phyloP scores from a whole-genome alignment of 2,888 invertebrate species.

The Euplexia lucipara region DNA sequence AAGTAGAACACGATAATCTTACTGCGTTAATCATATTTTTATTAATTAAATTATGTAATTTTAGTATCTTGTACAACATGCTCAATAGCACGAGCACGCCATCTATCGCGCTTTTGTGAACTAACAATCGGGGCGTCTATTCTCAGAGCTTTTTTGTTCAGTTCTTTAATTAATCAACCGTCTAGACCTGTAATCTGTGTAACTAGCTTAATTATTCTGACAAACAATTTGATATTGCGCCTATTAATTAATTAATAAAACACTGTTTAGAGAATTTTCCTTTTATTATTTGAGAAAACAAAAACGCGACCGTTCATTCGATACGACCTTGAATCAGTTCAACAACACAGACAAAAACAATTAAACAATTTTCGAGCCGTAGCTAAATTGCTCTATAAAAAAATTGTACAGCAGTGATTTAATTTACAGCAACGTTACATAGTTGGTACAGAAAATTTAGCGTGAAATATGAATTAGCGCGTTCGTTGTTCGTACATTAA shows the following conservation, averaged over 20 bases:
- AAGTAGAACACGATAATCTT: constrained; percentile 4
- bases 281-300: constrained; percentile 8
- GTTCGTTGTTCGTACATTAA: constrained; percentile 44
- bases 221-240: constrained; percentile 20
- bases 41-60: constrained; percentile 25
- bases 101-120: constrained; percentile 39
- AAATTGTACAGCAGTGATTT: constrained; percentile 50
- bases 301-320: not conserved
- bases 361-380: constrained; percentile 27
- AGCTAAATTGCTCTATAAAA: constrained; percentile 58
- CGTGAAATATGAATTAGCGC: constrained; percentile 63
- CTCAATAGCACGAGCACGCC: constrained; percentile 15
- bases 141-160: constrained; percentile 28
- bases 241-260: constrained; percentile 15
- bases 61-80: constrained; percentile 27
- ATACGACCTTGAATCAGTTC: constrained; percentile 41
- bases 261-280: not conserved
- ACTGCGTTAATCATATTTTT: constrained; percentile 16
- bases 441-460: constrained; percentile 49
- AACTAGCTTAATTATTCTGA: constrained; percentile 14
- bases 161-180: constrained; percentile 41
- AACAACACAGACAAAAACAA: constrained; percentile 33
- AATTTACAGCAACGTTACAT: constrained; percentile 55
- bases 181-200: constrained; percentile 35
- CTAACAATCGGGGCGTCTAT: constrained; percentile 26